These are phyloP conservation scores for Anorthoa munda DNA, from an alignment of 2,888 invertebrate genomes.

Conservation along the genomic window DNA sequence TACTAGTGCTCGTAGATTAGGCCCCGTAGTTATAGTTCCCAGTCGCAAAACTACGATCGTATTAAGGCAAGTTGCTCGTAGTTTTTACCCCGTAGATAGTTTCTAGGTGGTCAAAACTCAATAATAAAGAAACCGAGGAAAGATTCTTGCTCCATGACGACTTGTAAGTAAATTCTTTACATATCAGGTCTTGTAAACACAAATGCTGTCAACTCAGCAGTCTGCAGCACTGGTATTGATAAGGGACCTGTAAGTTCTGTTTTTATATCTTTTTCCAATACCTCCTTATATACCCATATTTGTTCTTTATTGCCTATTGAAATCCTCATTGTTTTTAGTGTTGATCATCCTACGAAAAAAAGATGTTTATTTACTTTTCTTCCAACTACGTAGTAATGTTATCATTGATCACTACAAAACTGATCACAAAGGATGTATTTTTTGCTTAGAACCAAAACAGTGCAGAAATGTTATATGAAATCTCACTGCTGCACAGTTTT, in stretches of 20 bases:
- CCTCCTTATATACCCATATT: too few relatives aligned
- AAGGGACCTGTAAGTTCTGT: neutral
- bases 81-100: neutral
- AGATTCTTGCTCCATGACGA: neutral
- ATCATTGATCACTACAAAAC: too few relatives aligned
- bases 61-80: neutral
- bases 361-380: neutral
- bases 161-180: neutral
- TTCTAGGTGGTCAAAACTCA: neutral
- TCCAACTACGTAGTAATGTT: too few relatives aligned
- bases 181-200: neutral
- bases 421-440: too few relatives aligned
- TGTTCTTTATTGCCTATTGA: neutral
- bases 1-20: constrained; percentile 18
- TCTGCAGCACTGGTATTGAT: neutral
- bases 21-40: neutral
- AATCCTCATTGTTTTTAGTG: neutral
- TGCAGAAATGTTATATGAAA: too few relatives aligned
- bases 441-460: too few relatives aligned
- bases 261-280: neutral
- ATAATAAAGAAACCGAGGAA: neutral
- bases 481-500: too few relatives aligned
- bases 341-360: neutral
- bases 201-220: too few relatives aligned
- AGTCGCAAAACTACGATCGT: neutral